Conservation (phyloP, 2,113 vertebrate species). For the Burhinus bistriatus region DNA sequence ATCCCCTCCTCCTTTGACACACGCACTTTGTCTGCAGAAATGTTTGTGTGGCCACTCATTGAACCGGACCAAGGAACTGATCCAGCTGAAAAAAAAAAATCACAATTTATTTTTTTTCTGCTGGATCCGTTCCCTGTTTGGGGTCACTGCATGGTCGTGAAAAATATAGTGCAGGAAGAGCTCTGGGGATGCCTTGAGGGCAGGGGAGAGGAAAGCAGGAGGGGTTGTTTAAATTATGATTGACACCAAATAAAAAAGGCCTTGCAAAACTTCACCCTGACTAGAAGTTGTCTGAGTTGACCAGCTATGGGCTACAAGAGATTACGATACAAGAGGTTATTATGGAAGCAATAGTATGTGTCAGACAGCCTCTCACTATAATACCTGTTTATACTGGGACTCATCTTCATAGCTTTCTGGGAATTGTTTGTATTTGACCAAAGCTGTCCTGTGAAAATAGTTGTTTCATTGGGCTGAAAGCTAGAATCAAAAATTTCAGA, state of each 20-base stretch:
- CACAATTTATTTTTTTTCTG: not conserved
- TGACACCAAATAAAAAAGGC: not conserved
- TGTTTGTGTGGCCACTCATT: not conserved
- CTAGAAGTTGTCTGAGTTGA: not conserved
- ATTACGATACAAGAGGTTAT: not conserved
- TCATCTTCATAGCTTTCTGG: not conserved
- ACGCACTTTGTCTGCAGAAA: not conserved
- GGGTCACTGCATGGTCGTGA: not conserved
- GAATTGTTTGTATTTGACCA: not conserved
- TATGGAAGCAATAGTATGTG: not conserved
- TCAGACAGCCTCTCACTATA: not conserved
- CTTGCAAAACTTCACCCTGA: not conserved
- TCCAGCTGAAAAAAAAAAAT: not conserved
- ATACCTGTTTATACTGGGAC: fast-evolving
- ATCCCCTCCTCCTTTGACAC: not conserved
- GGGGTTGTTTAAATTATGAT: not conserved
- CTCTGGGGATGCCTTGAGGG: not conserved
- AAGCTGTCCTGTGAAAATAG: not conserved
- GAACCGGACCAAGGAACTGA: not conserved
- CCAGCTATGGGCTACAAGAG: fast-evolving
- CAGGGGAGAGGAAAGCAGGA: not conserved
- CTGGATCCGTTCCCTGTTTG: not conserved
- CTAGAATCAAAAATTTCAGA: not conserved
- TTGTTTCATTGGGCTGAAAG: not conserved
- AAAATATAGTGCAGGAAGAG: not conserved